phyloP scores from a whole-genome alignment of 2,888 invertebrate species.

The Nephrotoma guestfalica region DNA sequence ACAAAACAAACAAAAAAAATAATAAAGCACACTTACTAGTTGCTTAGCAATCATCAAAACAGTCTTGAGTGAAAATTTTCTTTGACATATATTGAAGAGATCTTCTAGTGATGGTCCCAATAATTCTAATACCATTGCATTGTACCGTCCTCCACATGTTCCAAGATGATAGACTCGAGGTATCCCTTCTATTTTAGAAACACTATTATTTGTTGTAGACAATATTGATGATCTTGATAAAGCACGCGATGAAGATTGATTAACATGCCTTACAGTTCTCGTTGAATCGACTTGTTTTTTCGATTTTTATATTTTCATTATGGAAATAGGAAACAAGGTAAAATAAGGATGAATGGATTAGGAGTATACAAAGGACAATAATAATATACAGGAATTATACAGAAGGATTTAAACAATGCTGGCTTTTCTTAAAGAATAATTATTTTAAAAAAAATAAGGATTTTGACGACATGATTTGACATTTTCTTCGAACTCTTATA shows the following conservation, averaged over 20 bases:
- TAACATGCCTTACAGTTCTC: neutral
- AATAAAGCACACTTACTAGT: constrained; percentile 21
- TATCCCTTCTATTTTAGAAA: constrained; percentile 38
- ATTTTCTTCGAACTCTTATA: neutral
- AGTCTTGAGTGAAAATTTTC: constrained; percentile 54
- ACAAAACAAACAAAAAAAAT: neutral
- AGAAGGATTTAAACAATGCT: neutral
- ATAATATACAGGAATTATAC: neutral
- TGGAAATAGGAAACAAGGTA: neutral
- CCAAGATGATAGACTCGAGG: constrained; percentile 60
- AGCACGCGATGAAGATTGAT: neutral
- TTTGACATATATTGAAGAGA: constrained; percentile 53
- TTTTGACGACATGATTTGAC: constrained; percentile 4
- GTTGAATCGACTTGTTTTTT: neutral
- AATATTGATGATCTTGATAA: constrained; percentile 1
- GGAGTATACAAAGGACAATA: neutral
- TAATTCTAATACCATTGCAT: constrained; percentile 57
- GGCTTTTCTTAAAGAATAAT: neutral
- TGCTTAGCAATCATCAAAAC: constrained; percentile 57
- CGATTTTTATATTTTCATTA: neutral
- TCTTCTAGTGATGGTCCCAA: constrained; percentile 58
- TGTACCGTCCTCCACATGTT: constrained; percentile 52
- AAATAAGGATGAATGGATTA: neutral
- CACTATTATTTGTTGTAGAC: neutral
- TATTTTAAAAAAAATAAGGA: neutral